Conservation (phyloP, 2,113 vertebrate genomes). For the Urocynchramus pylzowi region DNA sequence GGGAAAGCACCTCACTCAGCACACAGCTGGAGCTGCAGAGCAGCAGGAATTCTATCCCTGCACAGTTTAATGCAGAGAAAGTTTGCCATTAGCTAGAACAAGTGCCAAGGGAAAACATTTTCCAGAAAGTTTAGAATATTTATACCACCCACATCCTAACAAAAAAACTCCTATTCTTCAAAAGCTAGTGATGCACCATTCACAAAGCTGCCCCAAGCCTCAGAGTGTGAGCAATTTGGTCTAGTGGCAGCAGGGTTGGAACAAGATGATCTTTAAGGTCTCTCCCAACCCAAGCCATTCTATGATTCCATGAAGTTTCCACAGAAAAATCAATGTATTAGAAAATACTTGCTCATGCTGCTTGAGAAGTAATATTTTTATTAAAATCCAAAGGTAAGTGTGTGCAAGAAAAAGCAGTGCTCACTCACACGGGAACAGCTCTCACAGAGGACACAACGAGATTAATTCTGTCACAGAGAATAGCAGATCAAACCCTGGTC, state of each 20-base stretch:
- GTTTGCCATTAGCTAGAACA: not conserved
- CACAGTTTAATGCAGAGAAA: not conserved
- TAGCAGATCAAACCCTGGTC: not conserved
- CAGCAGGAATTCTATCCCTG: not conserved
- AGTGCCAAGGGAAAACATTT: constrained; percentile 6
- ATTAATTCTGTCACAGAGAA: not conserved
- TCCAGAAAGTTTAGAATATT: constrained; percentile 1
- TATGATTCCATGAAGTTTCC: not conserved
- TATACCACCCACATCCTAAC: not conserved
- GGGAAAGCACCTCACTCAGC: not conserved
- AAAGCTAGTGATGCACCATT: not conserved
- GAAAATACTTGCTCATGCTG: not conserved
- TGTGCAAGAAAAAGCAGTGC: not conserved
- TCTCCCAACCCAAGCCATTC: not conserved
- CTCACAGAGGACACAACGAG: not conserved
- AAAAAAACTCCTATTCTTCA: not conserved
- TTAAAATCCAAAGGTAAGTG: not conserved
- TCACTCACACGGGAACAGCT: not conserved
- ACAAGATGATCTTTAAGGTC: not conserved
- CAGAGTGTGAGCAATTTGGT: not conserved
- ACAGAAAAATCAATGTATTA: not conserved
- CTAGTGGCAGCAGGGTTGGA: not conserved
- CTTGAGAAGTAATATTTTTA: not conserved
- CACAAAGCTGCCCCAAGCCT: not conserved
- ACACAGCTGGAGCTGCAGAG: not conserved